Percentiles rank a stretch among this genome's conserved stretches.
These are phyloP conservation scores for Timema cristinae DNA, from an alignment of 2,888 invertebrate genomes.

Conservation along the genomic window DNA sequence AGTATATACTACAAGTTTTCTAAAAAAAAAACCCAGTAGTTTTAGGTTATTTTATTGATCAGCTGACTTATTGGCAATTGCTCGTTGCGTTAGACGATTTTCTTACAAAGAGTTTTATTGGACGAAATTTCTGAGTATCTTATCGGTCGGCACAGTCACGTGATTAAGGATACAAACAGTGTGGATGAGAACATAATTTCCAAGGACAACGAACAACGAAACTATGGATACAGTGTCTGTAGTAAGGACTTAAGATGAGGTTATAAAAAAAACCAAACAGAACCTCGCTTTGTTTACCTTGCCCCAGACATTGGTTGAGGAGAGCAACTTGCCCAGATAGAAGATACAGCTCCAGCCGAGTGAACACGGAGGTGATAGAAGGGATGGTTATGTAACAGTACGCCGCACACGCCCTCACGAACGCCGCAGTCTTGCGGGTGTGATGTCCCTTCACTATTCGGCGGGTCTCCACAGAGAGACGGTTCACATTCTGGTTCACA, in stretches of 20 bases:
- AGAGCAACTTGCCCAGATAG: constrained; percentile 85
- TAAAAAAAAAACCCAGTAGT: too few relatives aligned
- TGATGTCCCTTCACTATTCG: constrained; percentile 69
- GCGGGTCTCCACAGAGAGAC: constrained; percentile 64
- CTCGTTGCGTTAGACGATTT: too few relatives aligned
- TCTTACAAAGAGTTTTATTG: too few relatives aligned
- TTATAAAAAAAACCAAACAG: constrained; percentile 16
- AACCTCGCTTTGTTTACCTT: constrained; percentile 55
- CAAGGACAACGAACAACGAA: too few relatives aligned
- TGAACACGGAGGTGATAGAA: constrained; percentile 78
- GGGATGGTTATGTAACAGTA: constrained; percentile 96
- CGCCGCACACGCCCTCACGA: constrained; percentile 91
- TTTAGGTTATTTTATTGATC: too few relatives aligned
- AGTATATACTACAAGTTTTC: too few relatives aligned
- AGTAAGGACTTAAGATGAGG: not conserved
- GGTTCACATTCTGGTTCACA: constrained; percentile 67
- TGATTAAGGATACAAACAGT: too few relatives aligned
- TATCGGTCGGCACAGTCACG: too few relatives aligned
- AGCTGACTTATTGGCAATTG: too few relatives aligned
- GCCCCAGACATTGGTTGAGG: constrained; percentile 84
- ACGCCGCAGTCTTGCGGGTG: constrained; percentile 74
- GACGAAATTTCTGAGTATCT: too few relatives aligned
- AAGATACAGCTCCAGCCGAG: constrained; percentile 78
- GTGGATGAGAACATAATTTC: too few relatives aligned
- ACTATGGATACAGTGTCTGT: too few relatives aligned